These are phyloP conservation scores for Sebastes schlegelii DNA, from an alignment of 2,113 vertebrate genomes.

Conservation along the genomic window DNA sequence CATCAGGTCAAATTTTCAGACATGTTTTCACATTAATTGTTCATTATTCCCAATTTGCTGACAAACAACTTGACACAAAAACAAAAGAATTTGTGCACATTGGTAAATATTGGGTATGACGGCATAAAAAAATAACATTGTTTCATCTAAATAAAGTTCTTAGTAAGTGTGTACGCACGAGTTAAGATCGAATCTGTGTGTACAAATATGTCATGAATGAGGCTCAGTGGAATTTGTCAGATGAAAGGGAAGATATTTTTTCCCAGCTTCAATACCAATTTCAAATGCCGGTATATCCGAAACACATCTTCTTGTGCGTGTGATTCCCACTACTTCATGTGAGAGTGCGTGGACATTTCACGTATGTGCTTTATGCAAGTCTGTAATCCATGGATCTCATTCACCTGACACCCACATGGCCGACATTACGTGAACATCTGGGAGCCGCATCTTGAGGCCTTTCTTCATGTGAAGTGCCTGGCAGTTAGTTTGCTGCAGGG, in stretches of 20 bases:
- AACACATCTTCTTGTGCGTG: not conserved
- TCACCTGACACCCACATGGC: constrained; percentile 79
- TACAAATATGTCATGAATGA: not conserved
- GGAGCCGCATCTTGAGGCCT: constrained; percentile 77
- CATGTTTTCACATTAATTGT: not conserved
- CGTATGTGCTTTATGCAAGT: constrained; percentile 55
- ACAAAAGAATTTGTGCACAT: not conserved
- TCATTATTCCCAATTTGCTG: too few species aligned
- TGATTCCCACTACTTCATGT: constrained; percentile 3
- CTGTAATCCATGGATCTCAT: constrained; percentile 68
- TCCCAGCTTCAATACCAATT: not conserved
- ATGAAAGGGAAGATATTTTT: not conserved
- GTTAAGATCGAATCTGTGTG: not conserved
- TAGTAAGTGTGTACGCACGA: not conserved
- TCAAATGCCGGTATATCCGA: not conserved
- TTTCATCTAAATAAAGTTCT: not conserved
- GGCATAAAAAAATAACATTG: not conserved
- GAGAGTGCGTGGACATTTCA: constrained; percentile 31
- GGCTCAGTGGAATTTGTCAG: not conserved
- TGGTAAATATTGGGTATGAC: not conserved
- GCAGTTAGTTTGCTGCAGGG: constrained; percentile 78
- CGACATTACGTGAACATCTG: constrained; percentile 79
- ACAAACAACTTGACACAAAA: not conserved
- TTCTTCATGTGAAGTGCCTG: constrained; percentile 78
- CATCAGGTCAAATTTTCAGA: not conserved